phyloP scores from a whole-genome alignment of 53 echinoderm and acorn worm genomes.

The Astropecten irregularis region DNA sequence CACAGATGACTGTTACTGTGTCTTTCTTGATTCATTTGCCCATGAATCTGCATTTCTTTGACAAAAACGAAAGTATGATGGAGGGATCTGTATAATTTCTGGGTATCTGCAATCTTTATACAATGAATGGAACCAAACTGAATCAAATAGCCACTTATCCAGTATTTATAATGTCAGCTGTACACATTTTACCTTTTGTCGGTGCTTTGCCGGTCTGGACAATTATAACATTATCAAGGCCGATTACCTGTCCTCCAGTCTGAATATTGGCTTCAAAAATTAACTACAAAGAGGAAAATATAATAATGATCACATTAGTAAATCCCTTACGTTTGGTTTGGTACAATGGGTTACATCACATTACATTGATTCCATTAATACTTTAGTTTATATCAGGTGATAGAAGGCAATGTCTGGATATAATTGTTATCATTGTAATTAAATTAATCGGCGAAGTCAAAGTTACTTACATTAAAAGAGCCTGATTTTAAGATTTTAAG shows the following conservation, averaged over 20 bases:
- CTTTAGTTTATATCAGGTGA: too few species aligned
- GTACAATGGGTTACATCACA: background rate
- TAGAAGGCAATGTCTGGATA: too few species aligned
- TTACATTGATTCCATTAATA: too few species aligned
- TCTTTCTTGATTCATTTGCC: too few species aligned
- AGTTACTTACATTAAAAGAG: background rate
- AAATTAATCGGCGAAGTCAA: background rate
- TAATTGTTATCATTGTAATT: too few species aligned
- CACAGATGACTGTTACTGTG: too few species aligned
- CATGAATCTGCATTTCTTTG: too few species aligned
- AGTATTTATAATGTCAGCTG: too few species aligned
- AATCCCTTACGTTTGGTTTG: background rate
- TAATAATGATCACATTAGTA: background rate
- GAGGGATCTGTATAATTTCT: too few species aligned
- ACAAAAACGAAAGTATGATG: too few species aligned
- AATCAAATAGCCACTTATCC: too few species aligned
- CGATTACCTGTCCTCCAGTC: slow-evolving; percentile 3
- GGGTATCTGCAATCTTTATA: background rate
- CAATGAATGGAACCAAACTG: background rate
- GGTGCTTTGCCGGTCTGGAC: background rate
- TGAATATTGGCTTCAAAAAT: background rate
- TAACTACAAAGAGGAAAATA: background rate
- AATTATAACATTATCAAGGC: background rate
- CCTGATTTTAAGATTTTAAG: background rate
- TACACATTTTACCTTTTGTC: background rate